phyloP scores from a whole-genome alignment of 2,797 vertebrate species.

The Acanthiza pusilla region DNA sequence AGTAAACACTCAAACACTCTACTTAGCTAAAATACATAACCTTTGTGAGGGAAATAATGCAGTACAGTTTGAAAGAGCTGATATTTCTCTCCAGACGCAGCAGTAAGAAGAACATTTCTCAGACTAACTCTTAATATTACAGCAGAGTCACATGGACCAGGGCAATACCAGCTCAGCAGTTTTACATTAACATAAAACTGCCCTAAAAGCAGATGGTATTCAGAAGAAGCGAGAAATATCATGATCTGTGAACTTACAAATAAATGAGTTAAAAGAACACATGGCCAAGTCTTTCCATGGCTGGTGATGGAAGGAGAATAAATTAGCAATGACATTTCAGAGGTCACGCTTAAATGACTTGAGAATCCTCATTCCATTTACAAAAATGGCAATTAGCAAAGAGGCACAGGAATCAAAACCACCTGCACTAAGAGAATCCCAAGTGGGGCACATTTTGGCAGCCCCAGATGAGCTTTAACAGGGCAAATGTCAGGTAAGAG shows the following conservation, averaged over 20 bases:
- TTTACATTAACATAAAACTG: background rate
- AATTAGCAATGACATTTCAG: background rate
- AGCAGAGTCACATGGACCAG: background rate
- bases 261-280: background rate
- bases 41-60: background rate
- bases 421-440: rapidly evolving
- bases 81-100: background rate
- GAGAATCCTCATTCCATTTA: background rate
- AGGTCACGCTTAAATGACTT: rapidly evolving
- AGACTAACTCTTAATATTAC: background rate
- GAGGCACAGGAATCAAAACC: background rate
- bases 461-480: background rate
- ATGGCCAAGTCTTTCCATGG: background rate
- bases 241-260: background rate
- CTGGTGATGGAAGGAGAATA: background rate
- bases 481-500: background rate
- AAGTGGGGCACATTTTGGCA: background rate
- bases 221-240: background rate
- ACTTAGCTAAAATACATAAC: background rate
- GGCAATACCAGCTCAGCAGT: background rate
- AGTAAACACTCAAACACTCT: background rate
- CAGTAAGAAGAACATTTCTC: background rate
- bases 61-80: background rate
- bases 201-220: background rate
- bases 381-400: background rate